Evolutionary conservation across 2,888 invertebrate species (phyloP), one percentile per base, ranked within the genome.

Genomic region (Orthosia gothica): DNA sequence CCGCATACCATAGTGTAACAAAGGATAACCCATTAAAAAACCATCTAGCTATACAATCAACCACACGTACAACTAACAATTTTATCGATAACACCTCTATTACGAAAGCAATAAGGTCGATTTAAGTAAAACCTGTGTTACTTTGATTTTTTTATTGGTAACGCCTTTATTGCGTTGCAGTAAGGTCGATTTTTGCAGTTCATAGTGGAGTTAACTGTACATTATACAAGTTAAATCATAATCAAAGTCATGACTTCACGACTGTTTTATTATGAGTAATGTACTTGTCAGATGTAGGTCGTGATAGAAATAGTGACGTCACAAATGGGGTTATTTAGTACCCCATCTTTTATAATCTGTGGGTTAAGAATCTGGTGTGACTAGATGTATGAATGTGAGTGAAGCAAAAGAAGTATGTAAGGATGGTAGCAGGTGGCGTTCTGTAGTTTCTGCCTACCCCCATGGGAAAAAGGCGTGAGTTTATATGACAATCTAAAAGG

Each of bases 21-120:
- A 82, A 83, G 63, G 62, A 62, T 62, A 23, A 50, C 15, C 47
- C 49, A 79, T 83, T 78, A 77, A 78, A 79, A 79, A 58, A 20
- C 47, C n/a, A 82, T 82, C 70, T 58, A 18, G 12, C 5, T 13
- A 59, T 79, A 59, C 62, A 32, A 58, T 70, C 71, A 59, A n/a
- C 45, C 16, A 9, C 52, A 32, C 16, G 32, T 49, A 4, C 13
- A 20, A 32, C 23, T 32, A 18, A 57, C 18, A 20, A n/a, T 23
- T 32, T 26, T 40, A 40, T n/a, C 13, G 1, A 3, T 16, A 45
- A 5, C 18, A 5, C 1, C 32, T 52, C 47, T 52, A 32, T 32
- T 47, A 0, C 5, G 5, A 16, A n/a, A 23, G 32, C n/a, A 13
- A 12, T 20, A 15, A 68, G 12, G 13, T 23, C 15, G 54, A 15